Evolutionary conservation across 2,888 invertebrate species (phyloP), one percentile per base, ranked within the genome.

Genomic region (Steinernema hermaphroditum): DNA sequence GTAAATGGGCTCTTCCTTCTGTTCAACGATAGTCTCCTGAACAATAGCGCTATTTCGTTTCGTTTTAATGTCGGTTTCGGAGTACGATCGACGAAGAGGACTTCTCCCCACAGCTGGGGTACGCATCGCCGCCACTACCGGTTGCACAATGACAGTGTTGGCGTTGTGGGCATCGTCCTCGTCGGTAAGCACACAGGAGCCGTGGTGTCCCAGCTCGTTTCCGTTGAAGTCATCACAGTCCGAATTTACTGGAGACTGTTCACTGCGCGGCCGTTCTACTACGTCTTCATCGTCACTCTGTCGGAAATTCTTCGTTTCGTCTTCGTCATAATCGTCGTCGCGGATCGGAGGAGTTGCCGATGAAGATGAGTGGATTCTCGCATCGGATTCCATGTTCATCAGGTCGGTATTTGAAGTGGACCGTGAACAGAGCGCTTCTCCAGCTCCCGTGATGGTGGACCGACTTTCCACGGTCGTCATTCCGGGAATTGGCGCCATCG

Each of bases 271-370:
- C 14, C 29, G 34, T 43, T 72, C 72, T 14, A 54, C 29, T 16
- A 34, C 72, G 9, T 72, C 72, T 24, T 37, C 32, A 24, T 72
- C 49, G 19, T 70, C 54, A 32, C 62, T 62, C 27, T 27, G 24
- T n/a, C 68, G 44, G 72, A 72, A 72, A 43, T 69, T 68, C 68
- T 72, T 72, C 68, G 69, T 41, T 24, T 72, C 72, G 49, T 72
- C 72, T 29, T 72, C 72, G 41, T 69, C 43, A 49, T 62, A 62
- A 2, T 27, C 62, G 29, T 70, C 50, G 43, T 70, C 70, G 2
- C 43, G 49, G 14, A 70, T 41, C 29, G 62, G 62, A 32, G 62
- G 62, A 29, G 62, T 62, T 32, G 62, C 62, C 32, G 62, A 62
- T 9, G 62, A 62, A 29, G 62, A 62, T 16, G 62, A 62, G 19